These are phyloP conservation scores for Terrapene triunguis DNA, from an alignment of 2,113 vertebrate genomes.

Conservation along the genomic window DNA sequence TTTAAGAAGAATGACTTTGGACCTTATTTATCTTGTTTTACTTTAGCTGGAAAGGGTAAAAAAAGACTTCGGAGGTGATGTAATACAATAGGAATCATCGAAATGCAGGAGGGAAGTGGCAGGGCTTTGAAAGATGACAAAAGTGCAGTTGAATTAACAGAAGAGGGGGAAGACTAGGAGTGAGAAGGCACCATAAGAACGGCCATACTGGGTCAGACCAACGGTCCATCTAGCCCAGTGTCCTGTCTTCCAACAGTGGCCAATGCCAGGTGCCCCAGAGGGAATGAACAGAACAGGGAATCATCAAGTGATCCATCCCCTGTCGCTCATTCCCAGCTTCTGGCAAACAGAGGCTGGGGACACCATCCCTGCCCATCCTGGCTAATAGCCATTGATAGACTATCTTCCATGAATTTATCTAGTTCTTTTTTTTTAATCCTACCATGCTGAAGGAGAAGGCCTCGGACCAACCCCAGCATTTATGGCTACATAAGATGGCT, in stretches of 20 bases:
- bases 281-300: too few relatives aligned
- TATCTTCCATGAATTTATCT: too few relatives aligned
- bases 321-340: too few relatives aligned
- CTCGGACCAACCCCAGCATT: background rate
- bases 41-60: background rate
- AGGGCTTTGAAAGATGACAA: background rate
- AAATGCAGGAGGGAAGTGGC: background rate
- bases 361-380: too few relatives aligned
- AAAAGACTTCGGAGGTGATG: background rate
- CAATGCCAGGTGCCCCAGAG: too few relatives aligned
- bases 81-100: background rate
- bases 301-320: too few relatives aligned
- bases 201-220: too few relatives aligned
- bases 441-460: background rate
- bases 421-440: too few relatives aligned
- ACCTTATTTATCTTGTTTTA: background rate
- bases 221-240: too few relatives aligned
- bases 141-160: background rate
- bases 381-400: too few relatives aligned
- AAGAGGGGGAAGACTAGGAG: background rate
- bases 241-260: too few relatives aligned
- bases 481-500: background rate
- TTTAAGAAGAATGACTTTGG: background rate
- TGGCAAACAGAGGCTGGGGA: too few relatives aligned
- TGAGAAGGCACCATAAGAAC: background rate